phyloP scores from a whole-genome alignment of 1,140 invertebrate genomes.

The Nasonia longicornis region DNA sequence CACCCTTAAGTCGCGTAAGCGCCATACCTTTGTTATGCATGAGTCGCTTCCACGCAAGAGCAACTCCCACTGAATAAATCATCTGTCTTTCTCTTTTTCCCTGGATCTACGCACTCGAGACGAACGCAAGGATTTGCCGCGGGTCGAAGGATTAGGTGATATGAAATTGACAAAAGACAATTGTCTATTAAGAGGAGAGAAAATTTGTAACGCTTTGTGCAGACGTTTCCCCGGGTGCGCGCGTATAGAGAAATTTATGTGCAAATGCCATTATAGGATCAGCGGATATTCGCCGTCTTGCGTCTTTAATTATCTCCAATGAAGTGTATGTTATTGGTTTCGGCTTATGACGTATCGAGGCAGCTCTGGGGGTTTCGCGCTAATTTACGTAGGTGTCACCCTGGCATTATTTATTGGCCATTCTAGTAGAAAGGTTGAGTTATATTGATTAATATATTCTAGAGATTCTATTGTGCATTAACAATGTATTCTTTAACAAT shows the following conservation, averaged over 20 bases:
- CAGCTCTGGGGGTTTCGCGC: too few relatives aligned
- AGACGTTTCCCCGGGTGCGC: background rate
- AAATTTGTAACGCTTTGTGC: slow-evolving; percentile 41
- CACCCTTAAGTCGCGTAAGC: slow-evolving; percentile 27
- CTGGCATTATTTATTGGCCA: slow-evolving; percentile 16
- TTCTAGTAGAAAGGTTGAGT: slow-evolving; percentile 5
- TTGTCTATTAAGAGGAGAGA: slow-evolving; percentile 27
- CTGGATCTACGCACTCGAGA: background rate
- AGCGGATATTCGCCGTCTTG: background rate
- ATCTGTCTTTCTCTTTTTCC: slow-evolving; percentile 21
- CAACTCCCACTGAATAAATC: slow-evolving; percentile 38
- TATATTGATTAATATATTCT: too few relatives aligned
- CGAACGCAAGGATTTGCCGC: background rate
- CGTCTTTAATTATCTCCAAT: slow-evolving; percentile 44
- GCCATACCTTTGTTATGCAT: slow-evolving; percentile 20
- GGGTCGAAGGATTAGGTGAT: slow-evolving; percentile 34
- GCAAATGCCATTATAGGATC: slow-evolving; percentile 37
- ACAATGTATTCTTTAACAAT: too few relatives aligned
- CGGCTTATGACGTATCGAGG: background rate
- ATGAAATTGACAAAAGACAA: slow-evolving; percentile 47
- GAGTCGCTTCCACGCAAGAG: background rate
- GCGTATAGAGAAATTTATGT: slow-evolving; percentile 41
- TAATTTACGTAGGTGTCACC: too few relatives aligned
- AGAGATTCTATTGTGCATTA: too few relatives aligned
- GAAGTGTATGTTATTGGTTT: slow-evolving; percentile 30